These are phyloP conservation scores for Oxyteleia sp. DNA, from an alignment of 2,888 invertebrate genomes.

Conservation along the genomic window DNA sequence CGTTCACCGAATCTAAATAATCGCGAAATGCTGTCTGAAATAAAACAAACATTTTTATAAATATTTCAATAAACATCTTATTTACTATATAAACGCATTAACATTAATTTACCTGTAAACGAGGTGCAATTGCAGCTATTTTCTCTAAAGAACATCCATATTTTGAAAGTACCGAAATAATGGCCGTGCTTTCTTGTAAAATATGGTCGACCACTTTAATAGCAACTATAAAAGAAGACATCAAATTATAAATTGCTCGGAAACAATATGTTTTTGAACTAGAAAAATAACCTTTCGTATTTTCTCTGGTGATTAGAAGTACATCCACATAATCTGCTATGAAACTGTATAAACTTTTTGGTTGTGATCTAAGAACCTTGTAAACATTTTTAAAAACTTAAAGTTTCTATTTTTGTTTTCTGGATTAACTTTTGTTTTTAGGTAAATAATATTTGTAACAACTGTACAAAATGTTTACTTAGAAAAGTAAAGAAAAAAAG, in stretches of 20 bases:
- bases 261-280: neutral
- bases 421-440: too few relatives aligned
- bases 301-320: conserved; percentile 90
- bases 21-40: conserved; percentile 80
- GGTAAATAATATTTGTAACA: too few relatives aligned
- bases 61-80: too few relatives aligned
- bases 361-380: conserved; percentile 92
- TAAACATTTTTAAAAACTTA: too few relatives aligned
- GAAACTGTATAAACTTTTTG: conserved; percentile 90
- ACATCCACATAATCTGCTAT: conserved; percentile 91
- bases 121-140: conserved; percentile 81
- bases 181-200: conserved; percentile 80
- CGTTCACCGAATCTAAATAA: conserved; percentile 80
- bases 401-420: neutral
- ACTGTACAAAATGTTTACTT: neutral
- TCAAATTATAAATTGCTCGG: neutral
- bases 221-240: conserved; percentile 78
- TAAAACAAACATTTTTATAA: neutral
- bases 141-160: conserved; percentile 81
- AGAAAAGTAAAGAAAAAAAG: neutral
- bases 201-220: conserved; percentile 82
- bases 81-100: neutral
- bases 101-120: conserved; percentile 77
- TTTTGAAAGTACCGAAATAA: conserved; percentile 80
- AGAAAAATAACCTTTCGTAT: conserved; percentile 84